phyloP scores from a whole-genome alignment of 53 echinoderm and acorn worm genomes.

The Temnopleurus reevesii region DNA sequence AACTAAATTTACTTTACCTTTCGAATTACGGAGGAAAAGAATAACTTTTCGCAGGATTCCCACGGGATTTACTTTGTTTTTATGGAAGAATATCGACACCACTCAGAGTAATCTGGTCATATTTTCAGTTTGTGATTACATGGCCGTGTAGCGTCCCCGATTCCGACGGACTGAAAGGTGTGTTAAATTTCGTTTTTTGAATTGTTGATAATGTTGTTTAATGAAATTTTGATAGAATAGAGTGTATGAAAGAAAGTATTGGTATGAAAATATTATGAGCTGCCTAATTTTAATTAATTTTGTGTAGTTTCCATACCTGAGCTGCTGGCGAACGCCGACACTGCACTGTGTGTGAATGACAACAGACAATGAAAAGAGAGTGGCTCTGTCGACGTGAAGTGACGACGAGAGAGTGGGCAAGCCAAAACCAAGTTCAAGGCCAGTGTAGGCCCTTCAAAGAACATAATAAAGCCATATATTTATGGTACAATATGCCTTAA shows the following conservation, averaged over 20 bases:
- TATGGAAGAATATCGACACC: background rate
- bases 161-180: constrained; percentile 27
- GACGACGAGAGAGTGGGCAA: background rate
- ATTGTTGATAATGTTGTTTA: background rate
- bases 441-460: too few relatives aligned
- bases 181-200: background rate
- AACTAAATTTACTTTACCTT: background rate
- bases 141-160: background rate
- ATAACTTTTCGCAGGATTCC: background rate
- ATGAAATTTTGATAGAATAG: background rate
- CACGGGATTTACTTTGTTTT: constrained; percentile 59
- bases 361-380: background rate
- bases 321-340: too few relatives aligned
- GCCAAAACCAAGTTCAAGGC: background rate
- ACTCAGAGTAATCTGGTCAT: background rate
- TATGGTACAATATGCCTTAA: too few relatives aligned
- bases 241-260: background rate
- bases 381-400: background rate
- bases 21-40: background rate
- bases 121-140: constrained; percentile 14
- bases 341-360: background rate
- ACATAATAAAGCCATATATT: background rate
- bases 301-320: too few relatives aligned
- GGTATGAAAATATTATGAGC: too few relatives aligned
- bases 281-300: too few relatives aligned